These are phyloP conservation scores for Leptopterna dolabrata DNA, from an alignment of 2,888 invertebrate genomes.

Conservation along the genomic window DNA sequence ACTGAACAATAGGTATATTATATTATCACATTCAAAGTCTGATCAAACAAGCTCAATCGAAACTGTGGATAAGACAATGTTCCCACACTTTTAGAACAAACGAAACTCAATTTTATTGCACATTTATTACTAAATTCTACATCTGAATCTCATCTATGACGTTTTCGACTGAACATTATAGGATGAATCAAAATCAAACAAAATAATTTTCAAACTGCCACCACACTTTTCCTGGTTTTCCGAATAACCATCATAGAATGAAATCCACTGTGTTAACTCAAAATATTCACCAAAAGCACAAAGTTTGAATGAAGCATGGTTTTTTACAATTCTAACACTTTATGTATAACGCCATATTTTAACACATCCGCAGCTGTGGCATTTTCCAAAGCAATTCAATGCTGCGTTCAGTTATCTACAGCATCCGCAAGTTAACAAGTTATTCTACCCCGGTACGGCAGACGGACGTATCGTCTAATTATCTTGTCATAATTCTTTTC, in stretches of 20 bases:
- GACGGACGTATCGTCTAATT: background rate
- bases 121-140: too few species aligned
- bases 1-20: too few species aligned
- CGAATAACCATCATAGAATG: conserved; percentile 35
- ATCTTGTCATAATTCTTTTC: background rate
- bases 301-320: conserved; percentile 39
- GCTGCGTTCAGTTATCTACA: conserved; percentile 22
- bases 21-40: too few species aligned
- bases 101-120: too few species aligned
- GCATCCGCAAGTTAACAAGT: background rate
- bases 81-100: too few species aligned
- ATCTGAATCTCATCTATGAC: background rate
- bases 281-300: conserved; percentile 45
- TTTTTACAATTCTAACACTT: conserved; percentile 46
- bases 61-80: too few species aligned
- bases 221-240: background rate
- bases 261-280: conserved; percentile 38
- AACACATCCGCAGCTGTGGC: conserved; percentile 56
- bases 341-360: conserved; percentile 43
- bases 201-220: background rate
- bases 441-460: background rate
- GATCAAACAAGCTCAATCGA: too few species aligned
- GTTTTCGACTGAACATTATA: background rate
- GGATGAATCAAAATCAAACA: background rate
- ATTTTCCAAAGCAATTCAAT: conserved; percentile 15